phyloP scores from a whole-genome alignment of 2,888 invertebrate genomes.

The Sinelater perroti region DNA sequence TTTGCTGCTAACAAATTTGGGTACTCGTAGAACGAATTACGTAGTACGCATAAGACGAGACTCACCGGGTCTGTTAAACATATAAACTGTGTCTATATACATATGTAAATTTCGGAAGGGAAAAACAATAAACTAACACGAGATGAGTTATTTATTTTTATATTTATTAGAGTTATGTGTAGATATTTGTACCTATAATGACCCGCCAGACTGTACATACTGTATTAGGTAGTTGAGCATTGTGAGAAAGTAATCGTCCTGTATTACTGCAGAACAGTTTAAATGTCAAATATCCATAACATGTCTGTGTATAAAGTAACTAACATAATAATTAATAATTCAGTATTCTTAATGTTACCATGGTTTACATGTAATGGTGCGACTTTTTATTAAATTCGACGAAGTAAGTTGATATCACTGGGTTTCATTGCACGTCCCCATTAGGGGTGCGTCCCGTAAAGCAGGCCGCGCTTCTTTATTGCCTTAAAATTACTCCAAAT shows the following conservation, averaged over 20 bases:
- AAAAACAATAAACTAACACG: slow-evolving; percentile 43
- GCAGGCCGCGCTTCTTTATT: slow-evolving; percentile 30
- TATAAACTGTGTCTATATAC: slow-evolving; percentile 38
- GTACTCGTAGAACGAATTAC: slow-evolving; percentile 19
- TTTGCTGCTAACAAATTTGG: slow-evolving; percentile 15
- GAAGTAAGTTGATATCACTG: slow-evolving; percentile 44
- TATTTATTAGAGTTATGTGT: slow-evolving; percentile 54
- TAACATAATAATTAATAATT: slow-evolving; percentile 54
- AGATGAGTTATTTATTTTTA: slow-evolving; percentile 57
- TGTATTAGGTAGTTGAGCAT: slow-evolving; percentile 41
- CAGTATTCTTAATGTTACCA: slow-evolving; percentile 62
- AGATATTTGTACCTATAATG: slow-evolving; percentile 40
- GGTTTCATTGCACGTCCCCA: slow-evolving; percentile 40
- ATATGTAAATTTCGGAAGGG: slow-evolving; percentile 38
- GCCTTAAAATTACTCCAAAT: slow-evolving; percentile 32
- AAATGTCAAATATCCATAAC: slow-evolving; percentile 49
- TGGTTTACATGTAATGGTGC: slow-evolving; percentile 46
- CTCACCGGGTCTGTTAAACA: slow-evolving; percentile 27
- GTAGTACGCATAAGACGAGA: slow-evolving; percentile 16
- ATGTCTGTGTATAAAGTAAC: slow-evolving; percentile 49
- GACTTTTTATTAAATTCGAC: slow-evolving; percentile 55
- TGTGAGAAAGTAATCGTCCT: slow-evolving; percentile 41
- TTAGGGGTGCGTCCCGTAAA: slow-evolving; percentile 29
- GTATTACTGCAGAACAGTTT: slow-evolving; percentile 44
- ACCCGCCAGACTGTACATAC: slow-evolving; percentile 32